A percentile compares a stretch with the other conserved stretches of the same genome.
phyloP scores from a whole-genome alignment of 2,888 invertebrate genomes.

The Matsumyia berberina region DNA sequence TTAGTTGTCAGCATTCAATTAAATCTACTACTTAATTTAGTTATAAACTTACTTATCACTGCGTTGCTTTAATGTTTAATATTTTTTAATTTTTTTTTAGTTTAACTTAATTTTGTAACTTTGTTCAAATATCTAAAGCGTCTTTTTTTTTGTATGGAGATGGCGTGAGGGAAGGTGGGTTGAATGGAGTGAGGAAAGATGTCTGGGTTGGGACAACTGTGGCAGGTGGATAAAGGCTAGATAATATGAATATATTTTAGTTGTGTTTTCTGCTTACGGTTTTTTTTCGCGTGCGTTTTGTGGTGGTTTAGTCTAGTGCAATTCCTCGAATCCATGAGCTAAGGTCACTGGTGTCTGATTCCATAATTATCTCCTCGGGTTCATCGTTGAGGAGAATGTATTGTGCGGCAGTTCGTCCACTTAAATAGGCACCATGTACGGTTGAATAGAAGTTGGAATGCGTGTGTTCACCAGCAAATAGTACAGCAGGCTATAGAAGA shows the following conservation, averaged over 20 bases:
- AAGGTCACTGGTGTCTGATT: slow-evolving; percentile 91
- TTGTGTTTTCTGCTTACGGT: slow-evolving; percentile 53
- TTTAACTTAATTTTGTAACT: slow-evolving; percentile 24
- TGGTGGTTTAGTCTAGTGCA: slow-evolving; percentile 87
- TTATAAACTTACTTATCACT: slow-evolving; percentile 73
- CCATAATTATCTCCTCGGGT: slow-evolving; percentile 88
- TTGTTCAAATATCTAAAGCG: slow-evolving; percentile 57
- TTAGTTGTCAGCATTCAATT: slow-evolving; percentile 39
- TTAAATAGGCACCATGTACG: slow-evolving; percentile 96
- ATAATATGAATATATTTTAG: slow-evolving; percentile 42
- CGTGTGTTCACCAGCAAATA: slow-evolving; percentile 98
- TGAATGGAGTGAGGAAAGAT: background rate
- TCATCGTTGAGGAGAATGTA: slow-evolving; percentile 88
- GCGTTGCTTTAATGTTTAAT: slow-evolving; percentile 66
- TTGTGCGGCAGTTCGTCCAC: slow-evolving; percentile 93
- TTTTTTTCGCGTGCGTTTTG: slow-evolving; percentile 26
- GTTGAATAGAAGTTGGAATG: slow-evolving; percentile 97
- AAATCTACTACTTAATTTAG: slow-evolving; percentile 55
- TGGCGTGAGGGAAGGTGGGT: slow-evolving; percentile 9
- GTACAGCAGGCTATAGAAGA: slow-evolving; percentile 89
- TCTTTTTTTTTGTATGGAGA: slow-evolving; percentile 38
- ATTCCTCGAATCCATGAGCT: slow-evolving; percentile 96
- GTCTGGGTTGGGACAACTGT: slow-evolving; percentile 3
- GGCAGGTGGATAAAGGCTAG: slow-evolving; percentile 50
- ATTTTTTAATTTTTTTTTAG: slow-evolving; percentile 20